phyloP scores from a whole-genome alignment of 2,888 invertebrate genomes.

The Drosophila flavopinicola region DNA sequence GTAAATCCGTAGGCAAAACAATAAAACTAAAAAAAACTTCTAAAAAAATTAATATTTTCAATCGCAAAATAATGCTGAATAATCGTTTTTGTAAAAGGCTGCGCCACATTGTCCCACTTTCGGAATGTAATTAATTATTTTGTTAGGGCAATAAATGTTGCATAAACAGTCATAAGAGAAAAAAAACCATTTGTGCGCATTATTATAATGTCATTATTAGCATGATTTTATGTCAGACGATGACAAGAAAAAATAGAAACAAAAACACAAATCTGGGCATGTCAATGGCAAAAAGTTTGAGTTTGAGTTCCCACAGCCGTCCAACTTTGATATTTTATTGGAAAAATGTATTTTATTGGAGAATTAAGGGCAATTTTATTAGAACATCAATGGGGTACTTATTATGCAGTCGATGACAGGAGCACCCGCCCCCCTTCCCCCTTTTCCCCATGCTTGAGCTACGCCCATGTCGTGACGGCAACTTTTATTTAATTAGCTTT shows the following conservation, averaged over 20 bases:
- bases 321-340: conserved; percentile 57
- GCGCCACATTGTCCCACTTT: conserved; percentile 7
- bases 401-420: conserved; percentile 29
- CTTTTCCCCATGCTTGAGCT: neutral
- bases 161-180: conserved; percentile 20
- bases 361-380: conserved; percentile 40
- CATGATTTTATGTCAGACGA: conserved; percentile 27
- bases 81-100: conserved; percentile 24
- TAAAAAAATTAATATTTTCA: neutral
- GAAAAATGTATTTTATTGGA: conserved; percentile 55
- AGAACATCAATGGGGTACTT: conserved; percentile 46
- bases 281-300: conserved; percentile 41
- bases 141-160: conserved; percentile 36
- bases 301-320: conserved; percentile 27
- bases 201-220: conserved; percentile 58
- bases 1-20: neutral
- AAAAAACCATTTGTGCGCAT: conserved; percentile 27
- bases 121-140: conserved; percentile 51
- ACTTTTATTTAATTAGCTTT: conserved; percentile 73
- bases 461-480: conserved; percentile 37
- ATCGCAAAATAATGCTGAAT: conserved; percentile 22
- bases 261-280: conserved; percentile 19
- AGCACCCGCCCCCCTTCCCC: neutral
- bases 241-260: conserved; percentile 10
- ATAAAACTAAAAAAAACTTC: neutral